phyloP scores from a whole-genome alignment of 2,113 vertebrate genomes.

The Oreocharis arfaki region DNA sequence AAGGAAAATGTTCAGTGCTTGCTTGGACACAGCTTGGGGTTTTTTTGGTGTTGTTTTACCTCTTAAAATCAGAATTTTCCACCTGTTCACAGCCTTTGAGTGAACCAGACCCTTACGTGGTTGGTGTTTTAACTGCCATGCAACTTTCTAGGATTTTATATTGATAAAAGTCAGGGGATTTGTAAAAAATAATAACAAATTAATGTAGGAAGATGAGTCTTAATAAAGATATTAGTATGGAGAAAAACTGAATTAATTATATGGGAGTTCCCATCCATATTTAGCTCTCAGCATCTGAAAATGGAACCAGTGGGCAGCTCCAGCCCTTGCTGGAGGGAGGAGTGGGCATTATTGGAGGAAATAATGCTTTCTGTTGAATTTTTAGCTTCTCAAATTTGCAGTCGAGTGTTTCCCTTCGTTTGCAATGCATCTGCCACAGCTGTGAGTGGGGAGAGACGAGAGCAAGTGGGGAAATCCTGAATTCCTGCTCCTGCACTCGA shows the following conservation, averaged over 20 bases:
- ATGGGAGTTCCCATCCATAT: neutral
- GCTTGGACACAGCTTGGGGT: neutral
- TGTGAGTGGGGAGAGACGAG: neutral
- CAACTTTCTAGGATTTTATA: neutral
- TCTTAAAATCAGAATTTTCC: neutral
- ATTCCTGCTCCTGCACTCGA: neutral
- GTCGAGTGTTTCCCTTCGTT: neutral
- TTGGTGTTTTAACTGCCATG: neutral
- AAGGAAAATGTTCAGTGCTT: neutral
- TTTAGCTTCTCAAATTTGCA: neutral
- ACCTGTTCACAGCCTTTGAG: rapidly evolving
- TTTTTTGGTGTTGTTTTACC: neutral
- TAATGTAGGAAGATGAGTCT: neutral
- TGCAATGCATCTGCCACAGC: neutral
- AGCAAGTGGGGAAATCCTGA: neutral
- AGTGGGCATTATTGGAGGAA: neutral
- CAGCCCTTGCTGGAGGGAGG: neutral
- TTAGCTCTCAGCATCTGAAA: neutral
- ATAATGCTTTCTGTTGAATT: neutral
- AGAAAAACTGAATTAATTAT: neutral
- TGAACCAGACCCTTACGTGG: neutral
- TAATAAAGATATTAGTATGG: neutral
- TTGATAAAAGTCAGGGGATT: neutral
- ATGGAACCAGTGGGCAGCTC: neutral
- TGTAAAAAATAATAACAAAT: neutral